phyloP scores from a whole-genome alignment of 2,113 vertebrate species.

The Dipodomys ordii region DNA sequence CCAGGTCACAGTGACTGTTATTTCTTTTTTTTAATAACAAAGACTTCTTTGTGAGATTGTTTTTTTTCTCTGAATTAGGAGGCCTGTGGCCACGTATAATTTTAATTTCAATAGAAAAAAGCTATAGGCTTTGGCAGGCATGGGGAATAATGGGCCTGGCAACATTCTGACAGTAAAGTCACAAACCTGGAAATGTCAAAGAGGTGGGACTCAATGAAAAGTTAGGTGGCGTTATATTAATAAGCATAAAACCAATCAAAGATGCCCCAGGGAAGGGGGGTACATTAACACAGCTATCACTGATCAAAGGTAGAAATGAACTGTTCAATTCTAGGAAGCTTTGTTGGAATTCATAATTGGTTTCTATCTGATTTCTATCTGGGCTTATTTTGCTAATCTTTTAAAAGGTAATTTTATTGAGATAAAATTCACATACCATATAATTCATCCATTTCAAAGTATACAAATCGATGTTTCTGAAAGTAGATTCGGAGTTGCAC shows the following conservation, averaged over 20 bases:
- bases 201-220: background rate
- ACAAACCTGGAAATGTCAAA: background rate
- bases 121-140: background rate
- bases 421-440: conserved; percentile 47
- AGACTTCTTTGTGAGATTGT: background rate
- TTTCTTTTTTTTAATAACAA: background rate
- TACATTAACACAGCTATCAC: background rate
- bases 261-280: background rate
- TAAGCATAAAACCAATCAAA: background rate
- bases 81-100: background rate
- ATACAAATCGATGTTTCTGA: conserved; percentile 17
- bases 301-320: conserved; percentile 10
- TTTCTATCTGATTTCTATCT: conserved; percentile 31
- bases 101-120: background rate
- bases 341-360: conserved; percentile 36
- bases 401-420: conserved; percentile 59
- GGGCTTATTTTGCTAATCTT: conserved; percentile 43
- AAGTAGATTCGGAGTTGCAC: conserved; percentile 55
- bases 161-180: background rate
- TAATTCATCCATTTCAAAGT: conserved; percentile 50
- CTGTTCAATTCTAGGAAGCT: conserved; percentile 18
- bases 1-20: background rate
- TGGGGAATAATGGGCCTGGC: background rate
- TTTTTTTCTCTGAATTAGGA: conserved; percentile 19
- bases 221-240: background rate